Percentiles rank a stretch among this genome's conserved stretches.
Evolutionary conservation across 2,797 vertebrate species (phyloP).

Genomic region (Rhadinocentrus ornatus): DNA sequence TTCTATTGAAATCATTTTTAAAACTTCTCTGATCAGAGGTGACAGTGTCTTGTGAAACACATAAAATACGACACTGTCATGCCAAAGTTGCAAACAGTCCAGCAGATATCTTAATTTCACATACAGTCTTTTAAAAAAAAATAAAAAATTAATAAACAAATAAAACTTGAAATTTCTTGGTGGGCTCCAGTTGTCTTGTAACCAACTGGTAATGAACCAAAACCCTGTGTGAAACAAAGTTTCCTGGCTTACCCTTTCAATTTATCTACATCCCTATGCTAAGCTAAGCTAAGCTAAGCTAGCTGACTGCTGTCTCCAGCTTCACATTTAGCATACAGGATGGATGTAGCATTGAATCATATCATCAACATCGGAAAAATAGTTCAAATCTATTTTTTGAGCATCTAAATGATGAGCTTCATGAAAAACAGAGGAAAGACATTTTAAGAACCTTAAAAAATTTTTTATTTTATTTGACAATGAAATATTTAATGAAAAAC

Average conservation of each 20-base stretch:
- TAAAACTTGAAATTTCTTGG: neutral
- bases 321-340: neutral
- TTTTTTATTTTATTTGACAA: too few relatives aligned
- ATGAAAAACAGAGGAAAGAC: too few relatives aligned
- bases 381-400: too few relatives aligned
- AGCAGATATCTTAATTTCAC: too few relatives aligned
- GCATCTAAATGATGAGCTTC: too few relatives aligned
- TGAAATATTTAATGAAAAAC: too few relatives aligned
- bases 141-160: neutral
- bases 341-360: too few relatives aligned
- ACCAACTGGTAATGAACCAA: conserved; percentile 3
- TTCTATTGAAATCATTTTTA: neutral
- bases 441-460: too few relatives aligned
- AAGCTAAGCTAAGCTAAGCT: neutral
- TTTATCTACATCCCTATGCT: neutral
- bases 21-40: neutral
- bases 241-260: neutral
- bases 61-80: neutral
- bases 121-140: neutral
- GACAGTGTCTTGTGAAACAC: neutral
- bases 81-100: too few relatives aligned
- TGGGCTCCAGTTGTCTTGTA: conserved; percentile 6
- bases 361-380: too few relatives aligned
- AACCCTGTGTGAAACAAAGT: neutral
- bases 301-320: too few relatives aligned